Conservation (phyloP, 2,888 invertebrate genomes). For the Agrotis clavis region DNA sequence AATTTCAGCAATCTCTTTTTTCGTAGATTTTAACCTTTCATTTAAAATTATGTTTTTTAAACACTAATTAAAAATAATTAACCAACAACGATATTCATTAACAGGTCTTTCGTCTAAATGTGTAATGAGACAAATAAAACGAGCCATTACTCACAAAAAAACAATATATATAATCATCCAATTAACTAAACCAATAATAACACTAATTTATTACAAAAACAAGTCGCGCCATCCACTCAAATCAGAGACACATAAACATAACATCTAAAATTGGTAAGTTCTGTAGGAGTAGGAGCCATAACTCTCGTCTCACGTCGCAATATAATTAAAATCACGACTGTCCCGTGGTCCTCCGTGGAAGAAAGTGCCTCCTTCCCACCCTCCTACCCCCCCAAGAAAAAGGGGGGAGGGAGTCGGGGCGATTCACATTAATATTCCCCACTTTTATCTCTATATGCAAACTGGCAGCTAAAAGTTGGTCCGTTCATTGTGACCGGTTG, state of each 20-base stretch:
- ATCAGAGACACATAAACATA: conserved; percentile 63
- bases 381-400: conserved; percentile 65
- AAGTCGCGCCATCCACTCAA: conserved; percentile 55
- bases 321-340: conserved; percentile 91
- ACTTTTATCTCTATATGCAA: conserved; percentile 92
- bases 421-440: conserved; percentile 91
- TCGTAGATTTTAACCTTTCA: too few species aligned
- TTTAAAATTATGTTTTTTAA: too few species aligned
- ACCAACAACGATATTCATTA: too few species aligned
- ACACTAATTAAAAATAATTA: too few species aligned
- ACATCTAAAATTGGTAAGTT: conserved; percentile 76
- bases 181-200: conserved; percentile 9
- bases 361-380: conserved; percentile 79
- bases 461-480: conserved; percentile 89
- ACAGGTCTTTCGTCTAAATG: too few species aligned
- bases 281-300: conserved; percentile 79
- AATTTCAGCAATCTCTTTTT: too few species aligned
- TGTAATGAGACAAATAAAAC: background rate
- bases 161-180: background rate
- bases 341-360: conserved; percentile 88
- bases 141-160: background rate
- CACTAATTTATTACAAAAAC: conserved; percentile 48
- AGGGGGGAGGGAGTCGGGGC: conserved; percentile 74
- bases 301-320: conserved; percentile 88
- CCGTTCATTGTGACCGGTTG: conserved; percentile 89